A percentile compares a stretch with the other conserved stretches of the same genome.
phyloP scores from a whole-genome alignment of 37 sponge, comb jelly and placozoan species.

The Beroe forskalii region DNA sequence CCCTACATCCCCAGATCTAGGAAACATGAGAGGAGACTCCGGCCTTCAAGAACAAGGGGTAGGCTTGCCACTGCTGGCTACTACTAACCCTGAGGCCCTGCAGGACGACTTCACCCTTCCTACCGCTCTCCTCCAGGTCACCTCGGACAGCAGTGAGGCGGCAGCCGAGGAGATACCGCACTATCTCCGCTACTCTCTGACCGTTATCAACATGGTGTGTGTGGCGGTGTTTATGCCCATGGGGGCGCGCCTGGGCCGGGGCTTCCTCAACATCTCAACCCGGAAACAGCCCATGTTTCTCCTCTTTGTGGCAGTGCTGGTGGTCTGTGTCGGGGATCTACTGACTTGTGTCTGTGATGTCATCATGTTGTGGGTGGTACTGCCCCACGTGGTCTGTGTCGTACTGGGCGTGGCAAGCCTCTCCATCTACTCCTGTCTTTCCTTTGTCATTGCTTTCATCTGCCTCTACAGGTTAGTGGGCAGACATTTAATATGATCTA shows the following conservation, averaged over 20 bases:
- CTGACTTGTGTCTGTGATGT: neutral
- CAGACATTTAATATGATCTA: no score
- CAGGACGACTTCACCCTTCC: no score
- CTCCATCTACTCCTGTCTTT: neutral
- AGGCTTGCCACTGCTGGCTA: neutral
- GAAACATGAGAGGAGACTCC: no score
- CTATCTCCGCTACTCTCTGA: neutral
- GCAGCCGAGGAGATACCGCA: no score
- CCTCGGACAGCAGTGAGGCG: no score
- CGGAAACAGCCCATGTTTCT: neutral
- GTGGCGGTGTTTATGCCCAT: neutral
- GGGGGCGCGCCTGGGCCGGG: neutral
- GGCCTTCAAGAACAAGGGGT: no score
- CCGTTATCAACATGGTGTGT: neutral
- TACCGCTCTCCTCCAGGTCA: no score
- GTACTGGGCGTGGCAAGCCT: neutral
- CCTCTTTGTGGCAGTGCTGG: neutral
- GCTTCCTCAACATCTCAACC: neutral
- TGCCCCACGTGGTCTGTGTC: neutral
- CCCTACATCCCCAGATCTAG: no score
- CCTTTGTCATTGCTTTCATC: neutral
- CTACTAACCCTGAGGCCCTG: no score
- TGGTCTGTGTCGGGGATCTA: neutral
- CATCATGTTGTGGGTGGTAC: neutral
- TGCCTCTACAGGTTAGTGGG: conserved; percentile 26